Percentiles rank a stretch among this genome's conserved stretches.
phyloP scores from a whole-genome alignment of 2,797 vertebrate genomes.

The Paratrypauchen microcephalus region DNA sequence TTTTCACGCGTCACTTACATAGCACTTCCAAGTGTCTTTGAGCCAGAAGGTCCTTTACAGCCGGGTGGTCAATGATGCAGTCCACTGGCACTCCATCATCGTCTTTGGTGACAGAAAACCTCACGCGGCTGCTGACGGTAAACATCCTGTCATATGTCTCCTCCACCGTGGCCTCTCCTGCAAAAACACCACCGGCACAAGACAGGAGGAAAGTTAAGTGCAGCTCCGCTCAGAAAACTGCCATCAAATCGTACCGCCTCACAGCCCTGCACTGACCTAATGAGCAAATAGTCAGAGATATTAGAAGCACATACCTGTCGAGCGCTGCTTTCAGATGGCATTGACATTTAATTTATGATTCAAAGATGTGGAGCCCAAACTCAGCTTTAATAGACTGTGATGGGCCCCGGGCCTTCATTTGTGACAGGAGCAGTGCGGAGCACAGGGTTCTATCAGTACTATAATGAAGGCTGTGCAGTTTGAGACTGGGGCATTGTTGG shows the following conservation, averaged over 20 bases:
- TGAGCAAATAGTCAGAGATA: slow-evolving; percentile 43
- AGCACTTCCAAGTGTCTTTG: slow-evolving; percentile 94
- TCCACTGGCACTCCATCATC: slow-evolving; percentile 93
- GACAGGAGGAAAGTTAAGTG: slow-evolving; percentile 22
- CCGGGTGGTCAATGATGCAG: slow-evolving; percentile 96
- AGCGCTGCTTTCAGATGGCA: slow-evolving; percentile 46
- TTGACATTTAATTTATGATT: slow-evolving; percentile 67
- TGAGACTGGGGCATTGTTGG: slow-evolving; percentile 59
- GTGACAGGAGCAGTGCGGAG: slow-evolving; percentile 44
- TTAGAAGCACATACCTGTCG: slow-evolving; percentile 53
- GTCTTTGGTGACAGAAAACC: slow-evolving; percentile 89
- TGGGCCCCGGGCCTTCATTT: slow-evolving; percentile 45
- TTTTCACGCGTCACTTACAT: slow-evolving; percentile 94
- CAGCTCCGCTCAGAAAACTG: slow-evolving; percentile 28
- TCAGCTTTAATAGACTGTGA: slow-evolving; percentile 54
- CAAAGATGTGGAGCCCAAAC: slow-evolving; percentile 37
- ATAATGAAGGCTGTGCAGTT: slow-evolving; percentile 68
- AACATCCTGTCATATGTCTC: slow-evolving; percentile 94
- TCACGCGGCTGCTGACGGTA: slow-evolving; percentile 91
- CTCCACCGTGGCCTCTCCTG: slow-evolving; percentile 89
- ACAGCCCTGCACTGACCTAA: slow-evolving; percentile 30
- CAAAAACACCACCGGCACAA: slow-evolving; percentile 36
- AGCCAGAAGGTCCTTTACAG: slow-evolving; percentile 91
- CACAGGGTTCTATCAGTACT: slow-evolving; percentile 58
- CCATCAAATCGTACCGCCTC: slow-evolving; percentile 25